Evolutionary conservation across 2,797 vertebrate genomes (phyloP).

Genomic region (Antrozous pallidus): DNA sequence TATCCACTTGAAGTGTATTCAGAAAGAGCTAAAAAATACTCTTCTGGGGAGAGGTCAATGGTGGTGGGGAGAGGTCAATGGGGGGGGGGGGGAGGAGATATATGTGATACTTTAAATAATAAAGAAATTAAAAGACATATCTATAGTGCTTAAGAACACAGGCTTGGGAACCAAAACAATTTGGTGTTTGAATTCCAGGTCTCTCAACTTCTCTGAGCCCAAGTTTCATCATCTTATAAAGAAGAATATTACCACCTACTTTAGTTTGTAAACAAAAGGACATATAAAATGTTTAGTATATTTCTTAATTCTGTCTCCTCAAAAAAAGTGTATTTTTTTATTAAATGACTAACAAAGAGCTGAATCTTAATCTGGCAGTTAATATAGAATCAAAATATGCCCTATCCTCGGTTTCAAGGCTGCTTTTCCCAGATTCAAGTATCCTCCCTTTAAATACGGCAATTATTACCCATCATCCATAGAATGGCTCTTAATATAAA

Average conservation of each 20-base stretch:
- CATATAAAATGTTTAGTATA: neutral
- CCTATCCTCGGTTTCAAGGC: neutral
- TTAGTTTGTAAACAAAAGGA: neutral
- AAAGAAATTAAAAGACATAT: neutral
- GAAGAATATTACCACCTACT: neutral
- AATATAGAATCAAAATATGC: neutral
- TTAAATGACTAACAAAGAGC: neutral
- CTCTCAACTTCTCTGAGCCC: neutral
- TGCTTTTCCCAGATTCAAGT: neutral
- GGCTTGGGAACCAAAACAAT: neutral
- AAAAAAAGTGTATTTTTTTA: neutral
- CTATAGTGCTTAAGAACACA: neutral
- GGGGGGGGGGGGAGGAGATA: no score
- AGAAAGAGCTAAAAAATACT: neutral
- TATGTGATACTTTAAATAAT: no score
- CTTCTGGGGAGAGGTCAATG: no score
- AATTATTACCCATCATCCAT: neutral
- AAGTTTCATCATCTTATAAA: neutral
- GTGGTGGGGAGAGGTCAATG: no score
- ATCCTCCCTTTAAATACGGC: neutral
- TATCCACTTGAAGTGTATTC: neutral
- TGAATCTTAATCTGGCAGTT: neutral
- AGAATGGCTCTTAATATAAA: neutral
- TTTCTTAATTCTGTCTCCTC: neutral
- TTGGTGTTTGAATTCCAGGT: neutral